These are phyloP conservation scores for Ovibos moschatus DNA, from an alignment of 2,113 vertebrate genomes.

Conservation along the genomic window DNA sequence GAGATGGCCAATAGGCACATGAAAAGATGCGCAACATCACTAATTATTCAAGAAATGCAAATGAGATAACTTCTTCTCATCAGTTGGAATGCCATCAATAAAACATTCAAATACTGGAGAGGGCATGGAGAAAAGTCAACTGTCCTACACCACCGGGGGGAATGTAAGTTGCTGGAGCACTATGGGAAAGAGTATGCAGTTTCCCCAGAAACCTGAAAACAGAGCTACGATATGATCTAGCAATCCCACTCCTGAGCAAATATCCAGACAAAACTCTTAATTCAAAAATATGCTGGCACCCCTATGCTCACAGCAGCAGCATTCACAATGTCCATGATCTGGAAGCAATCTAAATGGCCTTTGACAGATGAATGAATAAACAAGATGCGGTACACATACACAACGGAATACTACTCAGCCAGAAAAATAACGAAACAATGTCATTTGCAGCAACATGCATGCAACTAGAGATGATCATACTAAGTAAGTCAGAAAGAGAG, in stretches of 20 bases:
- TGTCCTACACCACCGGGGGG: not conserved
- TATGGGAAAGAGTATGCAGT: not conserved
- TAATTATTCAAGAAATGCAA: not conserved
- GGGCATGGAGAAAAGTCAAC: not conserved
- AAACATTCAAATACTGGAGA: not conserved
- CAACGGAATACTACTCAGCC: not conserved
- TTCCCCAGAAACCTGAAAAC: not conserved
- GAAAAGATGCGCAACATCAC: not conserved
- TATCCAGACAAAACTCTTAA: not conserved
- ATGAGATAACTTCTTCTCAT: not conserved
- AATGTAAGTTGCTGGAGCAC: not conserved
- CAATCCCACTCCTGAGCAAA: not conserved
- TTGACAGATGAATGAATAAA: not conserved
- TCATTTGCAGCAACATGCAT: not conserved
- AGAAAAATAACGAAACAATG: not conserved
- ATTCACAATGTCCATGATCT: not conserved
- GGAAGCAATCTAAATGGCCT: not conserved
- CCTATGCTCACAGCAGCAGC: not conserved
- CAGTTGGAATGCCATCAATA: not conserved
- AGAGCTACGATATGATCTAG: not conserved
- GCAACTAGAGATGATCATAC: not conserved
- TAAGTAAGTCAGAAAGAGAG: not conserved
- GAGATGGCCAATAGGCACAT: not conserved
- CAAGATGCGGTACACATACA: not conserved
- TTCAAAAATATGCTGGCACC: not conserved